Conservation (phyloP, 2,797 vertebrate genomes). For the Typhlichthys subterraneus region DNA sequence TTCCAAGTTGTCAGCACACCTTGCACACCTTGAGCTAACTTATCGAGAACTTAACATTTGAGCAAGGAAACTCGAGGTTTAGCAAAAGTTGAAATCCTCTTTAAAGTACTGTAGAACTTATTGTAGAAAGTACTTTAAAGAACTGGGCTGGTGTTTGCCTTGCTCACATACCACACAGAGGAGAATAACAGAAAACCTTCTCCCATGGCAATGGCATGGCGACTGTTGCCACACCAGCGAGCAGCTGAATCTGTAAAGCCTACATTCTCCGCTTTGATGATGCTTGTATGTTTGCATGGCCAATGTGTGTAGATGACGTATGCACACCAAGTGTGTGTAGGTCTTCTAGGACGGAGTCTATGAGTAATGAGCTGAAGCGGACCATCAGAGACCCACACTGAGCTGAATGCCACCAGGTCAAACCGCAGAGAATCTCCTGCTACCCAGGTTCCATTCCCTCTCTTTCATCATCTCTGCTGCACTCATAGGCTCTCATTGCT, state of each 20-base stretch:
- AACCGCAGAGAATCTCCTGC: slow-evolving; percentile 3
- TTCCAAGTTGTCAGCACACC: not conserved
- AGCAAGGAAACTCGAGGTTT: no score
- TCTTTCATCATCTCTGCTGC: not conserved
- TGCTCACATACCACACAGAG: not conserved
- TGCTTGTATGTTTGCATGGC: not conserved
- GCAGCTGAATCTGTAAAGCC: slow-evolving; percentile 11
- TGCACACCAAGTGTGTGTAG: not conserved
- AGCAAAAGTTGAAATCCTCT: no score
- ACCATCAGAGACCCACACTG: slow-evolving; percentile 20
- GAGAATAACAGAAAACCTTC: slow-evolving; percentile 34
- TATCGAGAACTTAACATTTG: no score
- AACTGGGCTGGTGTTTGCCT: no score
- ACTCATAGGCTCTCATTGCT: not conserved
- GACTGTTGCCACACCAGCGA: slow-evolving; percentile 57
- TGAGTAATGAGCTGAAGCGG: slow-evolving; percentile 30
- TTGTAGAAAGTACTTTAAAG: no score
- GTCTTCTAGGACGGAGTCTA: slow-evolving; percentile 17
- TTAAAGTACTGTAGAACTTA: no score
- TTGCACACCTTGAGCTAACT: not conserved
- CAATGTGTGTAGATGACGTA: not conserved
- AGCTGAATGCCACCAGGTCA: slow-evolving; percentile 24
- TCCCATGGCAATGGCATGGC: slow-evolving; percentile 36
- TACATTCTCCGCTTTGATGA: not conserved
- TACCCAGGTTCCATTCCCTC: not conserved